Evolutionary conservation across 1,140 invertebrate genomes (phyloP).

Genomic region (Zaprionus ornatus): DNA sequence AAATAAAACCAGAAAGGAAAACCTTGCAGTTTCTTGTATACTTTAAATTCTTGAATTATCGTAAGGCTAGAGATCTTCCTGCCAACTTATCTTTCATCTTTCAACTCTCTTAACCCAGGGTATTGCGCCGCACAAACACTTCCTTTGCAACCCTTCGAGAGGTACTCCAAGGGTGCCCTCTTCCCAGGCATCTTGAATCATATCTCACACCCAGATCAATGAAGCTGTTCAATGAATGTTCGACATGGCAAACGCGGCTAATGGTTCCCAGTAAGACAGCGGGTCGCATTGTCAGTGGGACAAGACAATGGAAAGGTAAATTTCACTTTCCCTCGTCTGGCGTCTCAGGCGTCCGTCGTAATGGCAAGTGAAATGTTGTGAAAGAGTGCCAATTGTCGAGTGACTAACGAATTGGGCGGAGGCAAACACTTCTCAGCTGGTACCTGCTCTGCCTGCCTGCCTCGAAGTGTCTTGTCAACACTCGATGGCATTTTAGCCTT

Average conservation of each 20-base stretch:
- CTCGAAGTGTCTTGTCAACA: slow-evolving; percentile 33
- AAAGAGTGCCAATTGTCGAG: slow-evolving; percentile 29
- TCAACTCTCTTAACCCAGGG: neutral
- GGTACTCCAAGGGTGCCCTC: neutral
- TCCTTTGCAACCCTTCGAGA: neutral
- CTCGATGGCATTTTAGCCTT: slow-evolving; percentile 25
- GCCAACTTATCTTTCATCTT: neutral
- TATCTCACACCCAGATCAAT: neutral
- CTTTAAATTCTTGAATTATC: no score
- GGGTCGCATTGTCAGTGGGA: slow-evolving; percentile 6
- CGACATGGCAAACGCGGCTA: neutral
- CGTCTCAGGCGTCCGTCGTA: neutral
- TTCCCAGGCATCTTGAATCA: neutral
- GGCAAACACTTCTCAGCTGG: neutral
- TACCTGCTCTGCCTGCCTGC: slow-evolving; percentile 6
- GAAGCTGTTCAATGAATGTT: neutral
- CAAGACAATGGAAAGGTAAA: slow-evolving; percentile 19
- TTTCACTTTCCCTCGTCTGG: slow-evolving; percentile 39
- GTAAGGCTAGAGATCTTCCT: neutral
- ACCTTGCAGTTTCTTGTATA: no score
- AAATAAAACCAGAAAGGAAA: no score
- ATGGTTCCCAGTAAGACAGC: slow-evolving; percentile 34
- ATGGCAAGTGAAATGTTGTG: slow-evolving; percentile 16
- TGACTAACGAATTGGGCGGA: slow-evolving; percentile 29
- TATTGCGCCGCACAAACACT: neutral